Evolutionary conservation across 2,797 vertebrate species (phyloP).

Genomic region (Channallabes apus): DNA sequence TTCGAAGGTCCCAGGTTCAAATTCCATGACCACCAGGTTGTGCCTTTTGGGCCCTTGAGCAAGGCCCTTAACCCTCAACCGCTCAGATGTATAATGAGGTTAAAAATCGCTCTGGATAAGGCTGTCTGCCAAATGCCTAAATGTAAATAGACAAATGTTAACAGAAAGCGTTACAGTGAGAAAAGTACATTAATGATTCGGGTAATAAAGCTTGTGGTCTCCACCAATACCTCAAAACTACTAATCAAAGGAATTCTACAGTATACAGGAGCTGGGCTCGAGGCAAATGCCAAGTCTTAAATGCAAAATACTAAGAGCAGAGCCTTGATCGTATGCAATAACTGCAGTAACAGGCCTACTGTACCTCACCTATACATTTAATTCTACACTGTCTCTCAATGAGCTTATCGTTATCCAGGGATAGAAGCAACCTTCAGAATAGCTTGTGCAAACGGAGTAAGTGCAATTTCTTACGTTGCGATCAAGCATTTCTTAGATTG

Average conservation of each 20-base stretch:
- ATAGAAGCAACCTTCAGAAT: not conserved
- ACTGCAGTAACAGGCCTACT: not conserved
- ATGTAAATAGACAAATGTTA: not conserved
- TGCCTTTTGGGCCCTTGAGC: too few relatives aligned
- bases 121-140: too few relatives aligned
- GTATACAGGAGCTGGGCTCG: not conserved
- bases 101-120: too few relatives aligned
- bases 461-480: not conserved
- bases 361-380: not conserved
- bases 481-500: not conserved
- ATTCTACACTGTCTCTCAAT: not conserved
- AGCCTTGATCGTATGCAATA: not conserved
- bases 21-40: too few relatives aligned
- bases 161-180: not conserved
- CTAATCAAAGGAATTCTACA: too few relatives aligned
- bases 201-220: not conserved
- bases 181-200: not conserved
- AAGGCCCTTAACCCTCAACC: too few relatives aligned
- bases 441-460: not conserved
- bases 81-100: too few relatives aligned
- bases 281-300: not conserved
- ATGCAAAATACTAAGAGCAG: not conserved
- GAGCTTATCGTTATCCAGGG: not conserved
- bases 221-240: not conserved
- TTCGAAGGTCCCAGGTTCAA: too few relatives aligned